These are phyloP conservation scores for Caenorhabditis sp. DNA, from an alignment of 2,888 invertebrate genomes.

Conservation along the genomic window DNA sequence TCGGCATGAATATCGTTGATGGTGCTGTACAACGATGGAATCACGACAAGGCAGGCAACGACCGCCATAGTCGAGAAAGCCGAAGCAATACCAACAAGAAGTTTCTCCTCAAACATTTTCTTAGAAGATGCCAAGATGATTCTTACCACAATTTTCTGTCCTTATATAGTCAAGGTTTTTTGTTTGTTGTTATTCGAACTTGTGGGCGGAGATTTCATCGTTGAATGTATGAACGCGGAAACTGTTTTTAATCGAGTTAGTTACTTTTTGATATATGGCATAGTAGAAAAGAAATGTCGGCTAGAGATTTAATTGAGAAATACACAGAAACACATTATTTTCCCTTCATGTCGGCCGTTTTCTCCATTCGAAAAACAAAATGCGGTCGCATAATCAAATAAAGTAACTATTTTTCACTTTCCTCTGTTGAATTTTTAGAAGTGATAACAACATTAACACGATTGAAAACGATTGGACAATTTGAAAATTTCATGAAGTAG, in stretches of 20 bases:
- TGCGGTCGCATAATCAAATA: too few species aligned
- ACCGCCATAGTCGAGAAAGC: slow-evolving; percentile 54
- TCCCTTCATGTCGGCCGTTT: background rate
- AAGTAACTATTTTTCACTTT: too few species aligned
- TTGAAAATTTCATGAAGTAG: too few species aligned
- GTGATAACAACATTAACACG: too few species aligned
- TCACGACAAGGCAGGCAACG: slow-evolving; percentile 62
- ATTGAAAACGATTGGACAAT: too few species aligned
- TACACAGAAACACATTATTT: background rate
- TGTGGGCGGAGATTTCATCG: slow-evolving; percentile 9
- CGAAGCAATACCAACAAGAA: slow-evolving; percentile 53
- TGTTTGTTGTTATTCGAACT: slow-evolving; percentile 1
- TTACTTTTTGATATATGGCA: background rate
- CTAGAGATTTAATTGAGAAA: background rate
- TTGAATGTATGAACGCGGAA: background rate
- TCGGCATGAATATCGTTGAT: slow-evolving; percentile 63
- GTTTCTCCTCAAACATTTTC: slow-evolving; percentile 57
- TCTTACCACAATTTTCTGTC: background rate
- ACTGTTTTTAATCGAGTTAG: background rate
- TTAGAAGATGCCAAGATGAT: slow-evolving; percentile 3
- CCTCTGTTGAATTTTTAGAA: too few species aligned
- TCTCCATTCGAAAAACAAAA: too few species aligned
- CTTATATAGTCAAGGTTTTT: background rate
- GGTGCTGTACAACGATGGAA: slow-evolving; percentile 63
- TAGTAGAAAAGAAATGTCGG: background rate